Base-by-base conservation (phyloP, 2,888 invertebrate genomes). In the Aradus depressus region DNA sequence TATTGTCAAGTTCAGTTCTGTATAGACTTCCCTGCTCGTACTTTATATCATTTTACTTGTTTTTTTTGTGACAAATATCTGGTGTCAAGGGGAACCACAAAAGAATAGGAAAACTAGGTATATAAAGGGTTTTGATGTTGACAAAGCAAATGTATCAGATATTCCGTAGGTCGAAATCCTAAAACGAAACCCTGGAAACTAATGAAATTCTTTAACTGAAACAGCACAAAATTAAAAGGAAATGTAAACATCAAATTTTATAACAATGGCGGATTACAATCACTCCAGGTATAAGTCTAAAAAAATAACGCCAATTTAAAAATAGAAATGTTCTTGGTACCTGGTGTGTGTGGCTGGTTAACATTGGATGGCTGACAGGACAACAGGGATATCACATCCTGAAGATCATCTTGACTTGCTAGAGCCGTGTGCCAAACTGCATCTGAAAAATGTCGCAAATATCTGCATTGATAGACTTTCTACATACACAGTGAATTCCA, bases 331-430 rank as follows among this genome's bases (percentile, higher is more conserved):
- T 37, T 5, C 28, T 51, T 25, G 12, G 10, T 59, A 62, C 62
- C 70, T 34, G 71, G 70, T 43, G 70, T 63, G 57, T 69, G 68
- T 41, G 67, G 68, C 60, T 63, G 64, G 43, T 66, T 61, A 52
- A 47, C 67, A 62, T 43, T 68, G 61, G 55, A 64, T 60, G 49
- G 50, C 65, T 67, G 67, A 60, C 77, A 77, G 5, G 79, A 79
- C 4, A 80, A 64, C 19, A 80, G 64, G 58, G 79, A 78, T 58
- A 80, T 80, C 2, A 79, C 79, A 65, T 79, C 79, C 12, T 76
- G 76, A 38, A 80, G 68, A 18, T 80, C 79, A 62, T 80, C 80
- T 49, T 77, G 77, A 62, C 77, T 77, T 21, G 76, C 71, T 58
- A 75, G 67, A n/a, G 70, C 66, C 2, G 71, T 62, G 47, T 68